Evolutionary conservation across 2,113 vertebrate genomes (phyloP), one percentile per base, ranked within the genome.

Genomic region (chimpanzee (Pan troglodytes)): DNA sequence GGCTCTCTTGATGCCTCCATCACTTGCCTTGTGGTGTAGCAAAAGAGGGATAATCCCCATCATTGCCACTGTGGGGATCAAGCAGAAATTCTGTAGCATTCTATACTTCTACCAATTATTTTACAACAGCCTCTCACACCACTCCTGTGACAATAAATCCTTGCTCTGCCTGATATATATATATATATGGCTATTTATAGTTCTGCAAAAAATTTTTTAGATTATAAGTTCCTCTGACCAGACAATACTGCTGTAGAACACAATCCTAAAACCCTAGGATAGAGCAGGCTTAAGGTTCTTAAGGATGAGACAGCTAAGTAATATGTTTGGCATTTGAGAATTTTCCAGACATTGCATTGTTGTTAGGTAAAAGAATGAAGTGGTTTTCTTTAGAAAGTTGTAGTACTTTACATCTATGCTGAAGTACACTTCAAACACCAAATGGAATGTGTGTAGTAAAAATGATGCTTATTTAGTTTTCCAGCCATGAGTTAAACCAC

Each of bases 191-290:
- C 18, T 30, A 88, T 93, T 84, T 89, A 81, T 59, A 50, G 6
- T 86, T 90, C 27, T 70, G 2, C 25, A 55, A 73, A 94, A 86
- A 40, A 9, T 68, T 57, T 9, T 88, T 93, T 73, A 75, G 45
- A 45, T 82, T 73, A 57, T 52, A 73, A 96, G 18, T 85, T 91
- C 67, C 38, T 79, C 67, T 94, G 61, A 79, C 61, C 38, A 25
- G 68, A 96, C 87, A 90, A 96, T 81, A 90, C 73, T 81, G 92
- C 75, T 81, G 35, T 12, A 78, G 38, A 59, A 94, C 97, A 96
- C 48, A 91, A 40, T 72, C 13, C 20, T 86, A 86, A 96, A 82
- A 20, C 50, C 32, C 9, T 67, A 83, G 86, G 68, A 78, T 86
- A 86, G 50, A 45, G 30, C 9, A 40, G 50, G 68, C 96, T 96